A percentile compares a stretch with the other conserved stretches of the same genome.
phyloP scores from a whole-genome alignment of 2,113 vertebrate species.

The Paedocypris sp. region DNA sequence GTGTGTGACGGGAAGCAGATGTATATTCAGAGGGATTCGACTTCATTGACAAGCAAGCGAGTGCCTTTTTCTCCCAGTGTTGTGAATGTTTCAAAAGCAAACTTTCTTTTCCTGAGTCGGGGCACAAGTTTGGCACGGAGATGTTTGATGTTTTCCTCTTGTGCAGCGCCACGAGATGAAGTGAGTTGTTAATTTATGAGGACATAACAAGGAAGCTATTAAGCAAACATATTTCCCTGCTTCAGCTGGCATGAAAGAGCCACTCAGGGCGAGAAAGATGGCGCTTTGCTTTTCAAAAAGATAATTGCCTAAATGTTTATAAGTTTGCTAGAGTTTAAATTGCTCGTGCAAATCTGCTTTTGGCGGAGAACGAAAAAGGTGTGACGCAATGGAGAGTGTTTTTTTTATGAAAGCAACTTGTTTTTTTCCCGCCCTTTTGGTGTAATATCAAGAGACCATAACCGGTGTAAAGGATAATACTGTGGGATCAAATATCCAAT shows the following conservation, averaged over 20 bases:
- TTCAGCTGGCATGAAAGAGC: conserved; percentile 31
- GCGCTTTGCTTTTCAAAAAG: conserved; percentile 34
- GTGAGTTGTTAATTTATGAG: conserved; percentile 38
- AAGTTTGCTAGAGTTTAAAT: conserved; percentile 30
- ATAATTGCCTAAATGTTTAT: conserved; percentile 42
- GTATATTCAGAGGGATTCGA: conserved; percentile 10
- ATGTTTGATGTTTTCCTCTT: conserved; percentile 36
- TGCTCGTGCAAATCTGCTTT: conserved; percentile 10
- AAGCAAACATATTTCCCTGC: conserved; percentile 42
- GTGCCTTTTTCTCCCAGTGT: conserved; percentile 13
- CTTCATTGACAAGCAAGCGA: conserved; percentile 5
- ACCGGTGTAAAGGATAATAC: conserved; percentile 51
- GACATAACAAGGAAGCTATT: conserved; percentile 41
- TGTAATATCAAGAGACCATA: conserved; percentile 44
- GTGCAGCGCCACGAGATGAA: conserved; percentile 26
- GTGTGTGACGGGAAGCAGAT: conserved; percentile 16
- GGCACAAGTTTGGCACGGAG: conserved; percentile 19
- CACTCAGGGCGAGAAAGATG: conserved; percentile 31
- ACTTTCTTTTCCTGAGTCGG: conserved; percentile 24
- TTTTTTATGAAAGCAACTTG: not conserved
- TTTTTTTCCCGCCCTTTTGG: not conserved
- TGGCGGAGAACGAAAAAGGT: too few species aligned
- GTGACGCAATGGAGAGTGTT: too few species aligned
- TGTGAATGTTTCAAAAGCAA: conserved; percentile 31
- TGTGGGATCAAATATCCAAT: conserved; percentile 51